phyloP scores from a whole-genome alignment of 2,888 invertebrate genomes.

The Sesia bembeciformis region DNA sequence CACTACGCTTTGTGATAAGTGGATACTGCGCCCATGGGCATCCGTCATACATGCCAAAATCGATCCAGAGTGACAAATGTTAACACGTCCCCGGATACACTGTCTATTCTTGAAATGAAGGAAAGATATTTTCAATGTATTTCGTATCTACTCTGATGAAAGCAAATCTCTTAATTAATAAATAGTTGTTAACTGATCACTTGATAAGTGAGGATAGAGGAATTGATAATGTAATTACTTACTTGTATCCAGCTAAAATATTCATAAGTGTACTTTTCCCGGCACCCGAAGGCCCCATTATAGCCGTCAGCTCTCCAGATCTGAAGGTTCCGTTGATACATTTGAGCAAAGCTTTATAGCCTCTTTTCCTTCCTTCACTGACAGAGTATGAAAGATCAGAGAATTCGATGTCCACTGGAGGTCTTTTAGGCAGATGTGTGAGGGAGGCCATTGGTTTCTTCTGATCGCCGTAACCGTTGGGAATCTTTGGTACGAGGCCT shows the following conservation, averaged over 20 bases:
- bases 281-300: constrained; percentile 94
- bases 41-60: no score
- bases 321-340: constrained; percentile 91
- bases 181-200: no score
- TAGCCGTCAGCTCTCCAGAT: constrained; percentile 94
- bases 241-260: constrained; percentile 91
- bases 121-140: not conserved
- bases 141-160: no score
- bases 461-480: constrained; percentile 80
- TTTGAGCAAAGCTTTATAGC: constrained; percentile 90
- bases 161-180: no score
- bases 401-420: constrained; percentile 93
- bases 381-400: constrained; percentile 91
- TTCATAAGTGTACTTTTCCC: constrained; percentile 91
- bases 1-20: no score
- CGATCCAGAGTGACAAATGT: no score
- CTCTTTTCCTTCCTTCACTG: constrained; percentile 85
- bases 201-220: no score
- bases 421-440: constrained; percentile 88
- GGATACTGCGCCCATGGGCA: no score
- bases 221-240: constrained; percentile 32
- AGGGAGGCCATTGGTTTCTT: constrained; percentile 84
- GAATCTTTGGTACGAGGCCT: constrained; percentile 79
- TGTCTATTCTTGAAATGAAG: no score
- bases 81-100: no score